These are phyloP conservation scores for Sus cebifrons DNA, from an alignment of 2,797 vertebrate species.

Conservation along the genomic window DNA sequence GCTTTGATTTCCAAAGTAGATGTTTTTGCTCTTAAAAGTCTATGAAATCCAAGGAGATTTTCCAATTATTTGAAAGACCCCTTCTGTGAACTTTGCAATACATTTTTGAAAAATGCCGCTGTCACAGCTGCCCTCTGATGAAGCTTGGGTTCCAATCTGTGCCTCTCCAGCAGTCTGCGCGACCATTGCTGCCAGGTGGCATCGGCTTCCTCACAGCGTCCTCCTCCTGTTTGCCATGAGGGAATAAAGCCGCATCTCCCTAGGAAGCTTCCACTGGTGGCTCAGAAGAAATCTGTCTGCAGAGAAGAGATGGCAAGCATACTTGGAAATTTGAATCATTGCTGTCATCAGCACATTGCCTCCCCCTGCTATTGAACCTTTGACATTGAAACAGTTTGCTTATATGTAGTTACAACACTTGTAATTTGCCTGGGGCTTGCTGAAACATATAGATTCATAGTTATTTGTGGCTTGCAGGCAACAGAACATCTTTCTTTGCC, in stretches of 20 bases:
- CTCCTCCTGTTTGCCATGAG: conserved; percentile 74
- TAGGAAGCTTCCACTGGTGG: conserved; percentile 61
- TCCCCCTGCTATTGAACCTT: conserved; percentile 59
- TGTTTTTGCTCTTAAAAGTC: conserved; percentile 40
- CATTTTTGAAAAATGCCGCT: conserved; percentile 58
- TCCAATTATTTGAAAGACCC: conserved; percentile 64
- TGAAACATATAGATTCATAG: not conserved
- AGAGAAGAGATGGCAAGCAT: conserved; percentile 71
- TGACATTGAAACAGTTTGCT: conserved; percentile 52
- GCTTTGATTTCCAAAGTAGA: conserved; percentile 48
- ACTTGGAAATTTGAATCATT: conserved; percentile 61
- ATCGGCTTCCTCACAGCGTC: not conserved
- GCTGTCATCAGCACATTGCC: conserved; percentile 49
- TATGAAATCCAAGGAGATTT: conserved; percentile 60
- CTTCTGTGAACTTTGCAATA: conserved; percentile 68
- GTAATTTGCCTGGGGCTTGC: conserved; percentile 58
- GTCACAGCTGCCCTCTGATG: conserved; percentile 65
- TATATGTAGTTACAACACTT: not conserved
- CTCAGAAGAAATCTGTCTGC: conserved; percentile 79
- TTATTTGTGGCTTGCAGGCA: conserved; percentile 3
- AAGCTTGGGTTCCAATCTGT: conserved; percentile 67
- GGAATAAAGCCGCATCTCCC: conserved; percentile 77
- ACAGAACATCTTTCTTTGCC: conserved; percentile 28
- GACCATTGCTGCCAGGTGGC: conserved; percentile 73
- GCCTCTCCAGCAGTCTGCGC: conserved; percentile 49